These are phyloP conservation scores for Lottia gigantea DNA, from an alignment of 2,888 invertebrate genomes.

Conservation along the genomic window DNA sequence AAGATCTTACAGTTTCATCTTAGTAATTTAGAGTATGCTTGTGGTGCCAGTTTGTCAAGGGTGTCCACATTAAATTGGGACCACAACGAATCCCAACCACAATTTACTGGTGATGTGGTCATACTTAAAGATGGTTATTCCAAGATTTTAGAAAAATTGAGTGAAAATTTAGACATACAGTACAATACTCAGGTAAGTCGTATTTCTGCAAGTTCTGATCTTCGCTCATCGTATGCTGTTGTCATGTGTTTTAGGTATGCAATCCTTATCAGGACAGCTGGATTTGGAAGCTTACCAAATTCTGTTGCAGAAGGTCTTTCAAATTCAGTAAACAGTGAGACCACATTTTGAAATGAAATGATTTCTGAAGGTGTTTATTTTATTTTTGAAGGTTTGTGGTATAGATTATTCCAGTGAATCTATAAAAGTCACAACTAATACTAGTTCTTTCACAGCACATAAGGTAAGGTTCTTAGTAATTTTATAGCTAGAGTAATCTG, in stretches of 20 bases:
- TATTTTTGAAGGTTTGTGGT: background rate
- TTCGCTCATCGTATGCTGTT: background rate
- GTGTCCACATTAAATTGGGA: constrained; percentile 70
- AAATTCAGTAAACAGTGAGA: no score
- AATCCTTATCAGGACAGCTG: constrained; percentile 19
- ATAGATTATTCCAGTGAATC: constrained; percentile 4
- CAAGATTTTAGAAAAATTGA: constrained; percentile 59
- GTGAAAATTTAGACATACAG: constrained; percentile 65
- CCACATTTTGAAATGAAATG: no score
- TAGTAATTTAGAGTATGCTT: constrained; percentile 70
- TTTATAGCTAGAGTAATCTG: no score
- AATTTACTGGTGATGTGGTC: constrained; percentile 69
- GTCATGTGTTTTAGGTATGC: background rate
- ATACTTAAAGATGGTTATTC: constrained; percentile 66
- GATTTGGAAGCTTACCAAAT: no score
- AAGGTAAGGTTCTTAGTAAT: background rate
- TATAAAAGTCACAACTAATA: background rate
- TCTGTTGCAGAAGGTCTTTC: no score
- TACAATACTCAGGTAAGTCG: constrained; percentile 57
- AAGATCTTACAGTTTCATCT: constrained; percentile 69
- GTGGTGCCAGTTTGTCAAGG: constrained; percentile 65
- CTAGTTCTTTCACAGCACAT: background rate
- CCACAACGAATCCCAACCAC: constrained; percentile 70
- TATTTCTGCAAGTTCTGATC: background rate
- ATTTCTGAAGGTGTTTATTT: constrained; percentile 42